Evolutionary conservation across 2,113 vertebrate species (phyloP).

Genomic region (Seriola aureovittata): DNA sequence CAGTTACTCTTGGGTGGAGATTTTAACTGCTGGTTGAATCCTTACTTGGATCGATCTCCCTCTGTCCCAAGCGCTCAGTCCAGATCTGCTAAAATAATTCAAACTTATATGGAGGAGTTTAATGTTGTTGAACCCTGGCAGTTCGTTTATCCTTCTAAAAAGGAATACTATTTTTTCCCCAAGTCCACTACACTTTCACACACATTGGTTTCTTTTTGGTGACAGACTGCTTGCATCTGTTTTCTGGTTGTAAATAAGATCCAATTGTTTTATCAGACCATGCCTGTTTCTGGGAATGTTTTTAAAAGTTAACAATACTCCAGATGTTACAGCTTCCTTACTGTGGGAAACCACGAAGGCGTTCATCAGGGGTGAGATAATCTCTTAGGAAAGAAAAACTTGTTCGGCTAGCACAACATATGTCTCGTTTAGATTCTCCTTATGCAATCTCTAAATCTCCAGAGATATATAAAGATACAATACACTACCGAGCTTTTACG

Average conservation of each 20-base stretch:
- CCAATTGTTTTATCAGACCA: neutral
- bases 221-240: neutral
- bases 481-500: no score
- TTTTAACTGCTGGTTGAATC: no score
- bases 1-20: no score
- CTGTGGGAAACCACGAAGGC: neutral
- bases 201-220: neutral
- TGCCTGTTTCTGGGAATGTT: neutral
- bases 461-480: no score
- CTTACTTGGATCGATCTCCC: neutral
- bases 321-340: neutral
- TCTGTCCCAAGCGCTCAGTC: neutral
- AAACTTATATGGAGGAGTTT: neutral
- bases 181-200: neutral
- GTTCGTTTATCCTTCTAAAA: neutral
- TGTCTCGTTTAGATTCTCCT: neutral
- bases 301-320: neutral
- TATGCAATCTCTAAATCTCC: no score
- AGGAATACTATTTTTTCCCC: neutral
- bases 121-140: neutral
- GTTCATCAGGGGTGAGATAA: neutral
- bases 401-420: no score
- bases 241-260: neutral
- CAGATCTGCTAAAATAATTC: neutral
- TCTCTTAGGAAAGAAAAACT: neutral